Percentiles rank a stretch among this genome's conserved stretches.
phyloP scores from a whole-genome alignment of 2,888 invertebrate genomes.

The Ennomos erosarius region DNA sequence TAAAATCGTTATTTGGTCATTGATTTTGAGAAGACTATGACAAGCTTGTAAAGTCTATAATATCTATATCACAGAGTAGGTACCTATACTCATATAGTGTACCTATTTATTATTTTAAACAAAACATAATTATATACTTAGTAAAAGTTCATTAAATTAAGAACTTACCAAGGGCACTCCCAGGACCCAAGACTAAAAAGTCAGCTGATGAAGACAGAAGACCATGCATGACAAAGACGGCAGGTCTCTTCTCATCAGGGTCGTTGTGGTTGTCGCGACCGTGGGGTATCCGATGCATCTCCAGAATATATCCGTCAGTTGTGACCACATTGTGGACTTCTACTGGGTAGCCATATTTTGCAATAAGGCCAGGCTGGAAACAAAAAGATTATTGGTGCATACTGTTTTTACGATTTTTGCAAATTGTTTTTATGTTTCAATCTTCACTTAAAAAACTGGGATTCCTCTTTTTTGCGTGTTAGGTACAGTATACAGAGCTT shows the following conservation, averaged over 20 bases:
- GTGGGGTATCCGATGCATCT: slow-evolving; percentile 61
- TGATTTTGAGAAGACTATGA: too few species aligned
- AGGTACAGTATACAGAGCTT: too few species aligned
- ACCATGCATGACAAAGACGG: slow-evolving; percentile 60
- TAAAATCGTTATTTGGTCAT: too few species aligned
- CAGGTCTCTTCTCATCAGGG: slow-evolving; percentile 40
- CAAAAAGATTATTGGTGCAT: not conserved
- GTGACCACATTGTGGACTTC: slow-evolving; percentile 59
- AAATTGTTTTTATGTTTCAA: too few species aligned
- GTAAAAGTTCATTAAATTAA: not conserved
- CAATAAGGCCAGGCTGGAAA: slow-evolving; percentile 56
- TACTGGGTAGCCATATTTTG: slow-evolving; percentile 62
- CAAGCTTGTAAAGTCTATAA: too few species aligned
- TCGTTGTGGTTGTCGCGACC: slow-evolving; percentile 46
- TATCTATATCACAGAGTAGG: too few species aligned
- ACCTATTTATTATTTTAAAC: too few species aligned
- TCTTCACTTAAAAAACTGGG: too few species aligned
- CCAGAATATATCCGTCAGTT: slow-evolving; percentile 61
- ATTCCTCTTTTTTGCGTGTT: too few species aligned
- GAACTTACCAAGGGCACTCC: slow-evolving; percentile 53
- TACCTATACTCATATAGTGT: too few species aligned
- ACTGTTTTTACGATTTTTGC: not conserved
- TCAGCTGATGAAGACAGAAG: slow-evolving; percentile 65
- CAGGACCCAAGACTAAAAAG: slow-evolving; percentile 58
- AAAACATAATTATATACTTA: too few species aligned